Evolutionary conservation across 2,888 invertebrate genomes (phyloP).

Genomic region (Oscheius sp.): DNA sequence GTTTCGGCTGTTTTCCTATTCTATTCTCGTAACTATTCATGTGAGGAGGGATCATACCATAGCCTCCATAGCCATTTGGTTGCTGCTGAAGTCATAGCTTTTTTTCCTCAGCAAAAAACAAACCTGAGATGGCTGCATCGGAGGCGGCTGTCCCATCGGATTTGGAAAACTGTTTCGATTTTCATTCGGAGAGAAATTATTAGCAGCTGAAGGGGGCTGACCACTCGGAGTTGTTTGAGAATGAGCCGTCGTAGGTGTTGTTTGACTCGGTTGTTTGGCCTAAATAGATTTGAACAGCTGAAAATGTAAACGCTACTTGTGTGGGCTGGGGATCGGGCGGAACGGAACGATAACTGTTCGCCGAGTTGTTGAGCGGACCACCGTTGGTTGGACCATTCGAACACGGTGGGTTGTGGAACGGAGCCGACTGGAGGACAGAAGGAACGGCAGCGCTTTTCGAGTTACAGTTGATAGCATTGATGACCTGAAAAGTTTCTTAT

Average conservation of each 20-base stretch:
- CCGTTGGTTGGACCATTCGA: conserved; percentile 17
- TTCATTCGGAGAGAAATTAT: conserved; percentile 9
- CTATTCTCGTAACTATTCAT: conserved; percentile 15
- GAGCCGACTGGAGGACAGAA: conserved; percentile 59
- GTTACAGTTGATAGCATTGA: conserved; percentile 70
- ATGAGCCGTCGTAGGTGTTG: neutral
- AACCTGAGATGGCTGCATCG: conserved; percentile 36
- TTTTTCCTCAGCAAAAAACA: neutral
- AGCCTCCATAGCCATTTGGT: conserved; percentile 5
- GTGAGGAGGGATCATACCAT: conserved; percentile 5
- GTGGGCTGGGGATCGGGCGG: conserved; percentile 62
- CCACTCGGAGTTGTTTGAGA: neutral
- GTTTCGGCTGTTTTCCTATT: conserved; percentile 23
- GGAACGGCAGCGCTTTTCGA: conserved; percentile 68
- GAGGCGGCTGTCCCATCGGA: conserved; percentile 63
- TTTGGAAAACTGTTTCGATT: conserved; percentile 4
- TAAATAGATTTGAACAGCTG: too few species aligned
- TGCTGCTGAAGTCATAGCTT: neutral
- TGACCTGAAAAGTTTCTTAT: conserved; percentile 39
- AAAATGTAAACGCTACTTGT: conserved; percentile 25
- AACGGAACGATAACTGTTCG: conserved; percentile 46
- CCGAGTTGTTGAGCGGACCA: conserved; percentile 19
- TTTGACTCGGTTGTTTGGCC: neutral
- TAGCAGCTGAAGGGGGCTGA: conserved; percentile 10
- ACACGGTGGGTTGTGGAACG: conserved; percentile 45